Base-by-base conservation (phyloP, 2,797 vertebrate species). In the Hoplostethus mediterraneus region DNA sequence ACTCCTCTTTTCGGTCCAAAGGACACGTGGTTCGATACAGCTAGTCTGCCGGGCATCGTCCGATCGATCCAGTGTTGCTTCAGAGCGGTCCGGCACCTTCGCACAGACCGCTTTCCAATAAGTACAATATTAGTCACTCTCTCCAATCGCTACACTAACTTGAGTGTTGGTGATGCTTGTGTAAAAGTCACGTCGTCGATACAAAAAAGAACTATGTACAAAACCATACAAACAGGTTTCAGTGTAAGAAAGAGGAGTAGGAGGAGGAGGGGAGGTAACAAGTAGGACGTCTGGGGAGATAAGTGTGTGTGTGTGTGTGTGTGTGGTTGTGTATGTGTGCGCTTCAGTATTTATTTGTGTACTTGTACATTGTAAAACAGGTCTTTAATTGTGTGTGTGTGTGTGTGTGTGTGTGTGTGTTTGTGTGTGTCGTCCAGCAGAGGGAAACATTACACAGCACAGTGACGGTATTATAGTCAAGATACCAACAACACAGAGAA, bases 141-240 rank as follows among this genome's bases (percentile, higher is more conserved):
- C 17, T 38, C 56, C 42, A 48, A 51, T 55, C 17, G 61, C 33
- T 42, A 31, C 45, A 51, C 52, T 47, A 63, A 63, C 45, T 71
- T 63, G 54, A 81, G 59, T 77, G 80, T 78, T 64, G 63, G 73
- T 67, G 72, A 80, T 53, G 67, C 62, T 44, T 60, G 70, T 90
- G 82, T 90, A 90, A 85, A 91, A 91, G 88, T 59, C 73, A 71
- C 65, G 63, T 82, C 70, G 61, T 85, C 30, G n/a, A 80, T 90
- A 84, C 63, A 91, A 92, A 92, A 89, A 84, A 68, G 58, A 66
- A 73, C 47, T 91, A 85, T 93, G 72, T 93, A 92, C 92, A 94
- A 63, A 87, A 93, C 81, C 75, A 82, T 93, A 93, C 89, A 93
- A 86, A 89, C 59, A 75, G 49, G 49, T 48, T 65, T 64, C 54